phyloP scores from a whole-genome alignment of 1,140 invertebrate species.

The Idris sp. region DNA sequence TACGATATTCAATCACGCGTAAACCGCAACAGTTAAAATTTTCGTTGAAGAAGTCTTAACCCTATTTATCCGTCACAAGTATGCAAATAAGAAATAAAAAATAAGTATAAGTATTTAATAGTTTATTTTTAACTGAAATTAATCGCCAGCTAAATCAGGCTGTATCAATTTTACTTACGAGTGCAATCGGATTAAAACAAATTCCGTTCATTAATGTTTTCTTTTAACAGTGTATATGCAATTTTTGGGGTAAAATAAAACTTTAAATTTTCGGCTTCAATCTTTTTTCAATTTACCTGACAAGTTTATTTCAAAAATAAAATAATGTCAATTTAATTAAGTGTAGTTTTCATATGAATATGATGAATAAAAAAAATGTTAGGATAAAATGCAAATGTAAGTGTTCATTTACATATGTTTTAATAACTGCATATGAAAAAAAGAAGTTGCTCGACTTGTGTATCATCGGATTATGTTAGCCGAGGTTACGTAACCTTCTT shows the following conservation, averaged over 20 bases:
- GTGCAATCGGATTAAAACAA: no score
- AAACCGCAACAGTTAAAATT: slow-evolving; percentile 6
- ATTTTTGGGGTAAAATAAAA: no score
- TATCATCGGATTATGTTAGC: slow-evolving; percentile 24
- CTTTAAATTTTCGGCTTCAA: no score
- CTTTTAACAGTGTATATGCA: no score
- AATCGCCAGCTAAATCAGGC: no score
- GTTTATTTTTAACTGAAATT: background rate
- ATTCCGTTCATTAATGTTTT: no score
- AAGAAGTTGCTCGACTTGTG: slow-evolving; percentile 27
- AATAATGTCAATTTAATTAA: no score
- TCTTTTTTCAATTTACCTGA: no score
- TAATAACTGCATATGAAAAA: slow-evolving; percentile 35
- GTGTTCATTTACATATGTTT: slow-evolving; percentile 28
- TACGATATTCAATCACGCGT: slow-evolving; percentile 17
- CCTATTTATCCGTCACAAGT: slow-evolving; percentile 2
- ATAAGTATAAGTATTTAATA: background rate
- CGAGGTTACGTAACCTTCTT: slow-evolving; percentile 37
- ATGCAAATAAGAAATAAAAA: background rate
- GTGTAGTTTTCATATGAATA: no score
- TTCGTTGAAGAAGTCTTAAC: slow-evolving; percentile 6
- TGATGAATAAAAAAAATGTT: no score
- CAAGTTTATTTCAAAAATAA: no score
- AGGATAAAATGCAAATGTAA: background rate
- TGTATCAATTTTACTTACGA: no score